phyloP scores from a whole-genome alignment of 1,140 invertebrate genomes.

The Agrypnia vestita region DNA sequence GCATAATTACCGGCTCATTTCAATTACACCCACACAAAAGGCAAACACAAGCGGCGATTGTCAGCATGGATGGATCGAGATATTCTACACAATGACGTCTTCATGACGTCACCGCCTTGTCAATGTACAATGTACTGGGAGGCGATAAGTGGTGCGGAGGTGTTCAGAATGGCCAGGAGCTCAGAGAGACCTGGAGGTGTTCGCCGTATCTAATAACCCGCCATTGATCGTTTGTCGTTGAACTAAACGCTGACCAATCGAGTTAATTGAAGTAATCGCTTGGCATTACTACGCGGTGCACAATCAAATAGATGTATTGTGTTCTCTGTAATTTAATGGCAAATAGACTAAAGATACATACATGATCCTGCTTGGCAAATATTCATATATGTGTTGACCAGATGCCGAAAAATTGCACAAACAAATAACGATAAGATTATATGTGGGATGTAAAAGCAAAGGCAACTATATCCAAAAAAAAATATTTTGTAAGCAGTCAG shows the following conservation, averaged over 20 bases:
- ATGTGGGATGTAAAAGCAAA: too few relatives aligned
- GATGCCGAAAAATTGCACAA: too few relatives aligned
- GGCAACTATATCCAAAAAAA: too few relatives aligned
- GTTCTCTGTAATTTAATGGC: conserved; percentile 1
- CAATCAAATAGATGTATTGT: background rate
- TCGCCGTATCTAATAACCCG: conserved; percentile 9
- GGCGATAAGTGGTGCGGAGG: background rate
- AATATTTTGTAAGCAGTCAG: too few relatives aligned
- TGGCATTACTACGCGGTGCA: conserved; percentile 13
- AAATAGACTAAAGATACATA: background rate
- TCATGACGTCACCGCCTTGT: conserved; percentile 26
- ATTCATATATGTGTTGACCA: too few relatives aligned
- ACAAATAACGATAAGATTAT: too few relatives aligned
- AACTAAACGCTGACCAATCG: conserved; percentile 30
- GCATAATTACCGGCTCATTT: background rate
- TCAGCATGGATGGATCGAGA: background rate
- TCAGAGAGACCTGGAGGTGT: background rate
- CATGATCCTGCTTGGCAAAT: too few relatives aligned
- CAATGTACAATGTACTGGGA: background rate
- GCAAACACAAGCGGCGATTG: background rate
- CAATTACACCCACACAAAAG: conserved; percentile 16
- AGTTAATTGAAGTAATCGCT: conserved; percentile 45
- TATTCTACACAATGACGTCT: conserved; percentile 1
- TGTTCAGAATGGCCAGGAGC: conserved; percentile 1
- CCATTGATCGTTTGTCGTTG: conserved; percentile 24